Conservation (phyloP, 2,888 invertebrate species). For the Cantharis nigra region DNA sequence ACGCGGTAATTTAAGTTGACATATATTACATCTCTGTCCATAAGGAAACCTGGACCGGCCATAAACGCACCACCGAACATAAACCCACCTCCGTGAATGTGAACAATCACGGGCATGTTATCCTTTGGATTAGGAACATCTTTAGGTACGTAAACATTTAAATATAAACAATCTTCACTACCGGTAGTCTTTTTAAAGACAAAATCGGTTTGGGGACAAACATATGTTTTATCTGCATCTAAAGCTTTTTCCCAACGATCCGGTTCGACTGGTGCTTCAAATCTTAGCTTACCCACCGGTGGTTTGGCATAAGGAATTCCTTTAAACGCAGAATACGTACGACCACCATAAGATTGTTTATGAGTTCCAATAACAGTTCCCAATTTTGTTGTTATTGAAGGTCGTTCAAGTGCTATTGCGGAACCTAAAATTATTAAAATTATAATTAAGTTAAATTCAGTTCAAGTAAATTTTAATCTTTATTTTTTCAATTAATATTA, state of each 20-base stretch:
- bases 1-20: constrained; percentile 73
- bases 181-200: background rate
- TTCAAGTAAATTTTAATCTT: no score
- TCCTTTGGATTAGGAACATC: background rate
- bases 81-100: constrained; percentile 38
- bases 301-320: constrained; percentile 17
- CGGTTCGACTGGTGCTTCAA: background rate
- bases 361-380: background rate
- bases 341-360: background rate
- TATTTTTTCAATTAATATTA: no score
- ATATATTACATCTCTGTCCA: constrained; percentile 68
- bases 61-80: constrained; percentile 65
- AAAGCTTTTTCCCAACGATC: constrained; percentile 1
- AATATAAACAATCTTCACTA: constrained; percentile 16
- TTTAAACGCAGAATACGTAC: constrained; percentile 1
- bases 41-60: constrained; percentile 63
- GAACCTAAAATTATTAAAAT: constrained; percentile 1
- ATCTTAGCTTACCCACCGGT: constrained; percentile 4
- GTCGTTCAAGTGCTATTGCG: background rate
- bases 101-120: constrained; percentile 6
- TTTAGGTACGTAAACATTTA: constrained; percentile 15
- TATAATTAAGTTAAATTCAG: no score
- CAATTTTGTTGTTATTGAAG: background rate
- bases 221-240: background rate
- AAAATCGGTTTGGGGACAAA: background rate